phyloP scores from a whole-genome alignment of 2,113 vertebrate genomes.

The Esox niger region DNA sequence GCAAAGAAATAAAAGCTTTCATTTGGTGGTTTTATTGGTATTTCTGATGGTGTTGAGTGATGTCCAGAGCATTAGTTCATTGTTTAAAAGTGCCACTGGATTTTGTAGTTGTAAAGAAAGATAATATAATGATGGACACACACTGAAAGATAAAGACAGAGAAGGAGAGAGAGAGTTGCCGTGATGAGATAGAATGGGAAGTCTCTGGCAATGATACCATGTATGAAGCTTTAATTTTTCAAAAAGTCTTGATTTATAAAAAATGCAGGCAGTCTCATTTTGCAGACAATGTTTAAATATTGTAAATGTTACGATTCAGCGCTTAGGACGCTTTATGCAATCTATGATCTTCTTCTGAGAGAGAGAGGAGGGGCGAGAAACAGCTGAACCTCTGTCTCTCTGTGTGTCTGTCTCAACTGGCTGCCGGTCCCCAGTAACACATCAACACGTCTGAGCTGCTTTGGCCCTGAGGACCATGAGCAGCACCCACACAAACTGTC shows the following conservation, averaged over 20 bases:
- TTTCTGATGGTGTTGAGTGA: background rate
- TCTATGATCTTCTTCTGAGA: conserved; percentile 28
- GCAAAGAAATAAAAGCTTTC: conserved; percentile 33
- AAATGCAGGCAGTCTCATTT: conserved; percentile 61
- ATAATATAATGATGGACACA: background rate
- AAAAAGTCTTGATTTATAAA: conserved; percentile 53
- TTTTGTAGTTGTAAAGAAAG: background rate
- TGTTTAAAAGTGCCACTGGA: background rate
- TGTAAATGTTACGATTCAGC: conserved; percentile 45
- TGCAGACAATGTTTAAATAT: conserved; percentile 61
- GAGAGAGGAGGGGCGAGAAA: conserved; percentile 17
- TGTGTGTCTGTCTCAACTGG: too few species aligned
- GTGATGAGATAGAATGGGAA: conserved; percentile 32
- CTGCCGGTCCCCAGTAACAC: too few species aligned
- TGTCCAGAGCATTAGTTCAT: background rate
- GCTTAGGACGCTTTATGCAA: conserved; percentile 1
- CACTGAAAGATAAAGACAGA: background rate
- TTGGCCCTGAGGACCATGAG: too few species aligned
- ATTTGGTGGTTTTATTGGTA: conserved; percentile 39
- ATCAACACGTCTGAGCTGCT: too few species aligned
- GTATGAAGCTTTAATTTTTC: conserved; percentile 58
- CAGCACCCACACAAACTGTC: too few species aligned
- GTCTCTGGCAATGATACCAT: conserved; percentile 40
- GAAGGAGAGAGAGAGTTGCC: background rate
- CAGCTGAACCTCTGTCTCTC: conserved; percentile 10